Conservation (phyloP, 2,888 invertebrate species). For the Ophion ventricosus region DNA sequence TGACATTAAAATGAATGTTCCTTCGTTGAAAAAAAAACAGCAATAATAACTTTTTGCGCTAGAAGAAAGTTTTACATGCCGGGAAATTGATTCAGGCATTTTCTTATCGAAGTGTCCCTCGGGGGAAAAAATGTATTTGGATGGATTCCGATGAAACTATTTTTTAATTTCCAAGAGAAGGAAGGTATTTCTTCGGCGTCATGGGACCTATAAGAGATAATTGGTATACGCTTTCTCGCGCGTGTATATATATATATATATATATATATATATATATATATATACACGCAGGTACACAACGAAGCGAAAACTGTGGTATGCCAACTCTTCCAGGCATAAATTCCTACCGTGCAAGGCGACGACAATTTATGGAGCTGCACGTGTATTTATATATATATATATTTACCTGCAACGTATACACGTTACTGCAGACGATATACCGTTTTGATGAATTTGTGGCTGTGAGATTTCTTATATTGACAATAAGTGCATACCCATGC, state of each 20-base stretch:
- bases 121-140: not conserved
- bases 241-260: not conserved
- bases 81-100: not conserved
- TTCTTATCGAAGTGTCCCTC: constrained; percentile 4
- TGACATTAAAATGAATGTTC: not conserved
- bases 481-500: too few species aligned
- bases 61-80: not conserved
- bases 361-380: constrained; percentile 31
- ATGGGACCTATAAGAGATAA: constrained; percentile 43
- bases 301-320: constrained; percentile 48
- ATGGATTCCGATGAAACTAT: constrained; percentile 53
- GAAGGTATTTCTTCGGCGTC: constrained; percentile 44
- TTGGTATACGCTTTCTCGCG: constrained; percentile 12
- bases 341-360: constrained; percentile 41
- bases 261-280: constrained; percentile 1
- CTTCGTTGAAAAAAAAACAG: not conserved
- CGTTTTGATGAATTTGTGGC: not conserved
- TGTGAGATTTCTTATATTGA: not conserved
- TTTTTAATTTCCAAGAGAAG: constrained; percentile 55
- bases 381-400: not conserved
- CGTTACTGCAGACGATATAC: not conserved
- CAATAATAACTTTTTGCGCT: not conserved
- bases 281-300: not conserved
- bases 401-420: not conserved
- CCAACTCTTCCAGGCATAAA: constrained; percentile 45